Base-by-base conservation (phyloP, 1,140 invertebrate genomes). In the Sycophaga agraensis region DNA sequence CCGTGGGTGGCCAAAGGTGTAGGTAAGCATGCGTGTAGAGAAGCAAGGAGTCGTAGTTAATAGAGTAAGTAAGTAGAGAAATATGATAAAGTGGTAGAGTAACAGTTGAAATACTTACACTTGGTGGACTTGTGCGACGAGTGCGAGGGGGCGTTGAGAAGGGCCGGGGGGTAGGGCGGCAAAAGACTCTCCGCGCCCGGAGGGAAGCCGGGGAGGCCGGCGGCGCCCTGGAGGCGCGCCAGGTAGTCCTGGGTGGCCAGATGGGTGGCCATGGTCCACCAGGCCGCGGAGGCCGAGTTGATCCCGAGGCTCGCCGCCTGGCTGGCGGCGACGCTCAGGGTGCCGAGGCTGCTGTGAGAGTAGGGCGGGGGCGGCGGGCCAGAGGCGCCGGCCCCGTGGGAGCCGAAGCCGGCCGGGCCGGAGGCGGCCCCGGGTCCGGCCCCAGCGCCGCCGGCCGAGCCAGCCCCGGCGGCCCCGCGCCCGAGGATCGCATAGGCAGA, bases 261-360 rank as follows among this genome's bases (percentile, higher is more conserved):
- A 70, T 92, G 91, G 26, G 88, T 90, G 21, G 91, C 90, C 90
- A 93, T 92, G 21, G 88, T 89, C 90, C 90, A 93, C 91, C 91
- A 93, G 59, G 89, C 88, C 66, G 88, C 88, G 78, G 88, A 90
- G 85, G 80, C 57, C 75, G 79, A 68, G 68, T 78, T 81, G 37
- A 81, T 81, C 71, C 85, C 85, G 66, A 92, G 78, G 70, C 88
- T 90, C 34, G 90, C 89, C 26, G 90, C 90, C 78, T 91, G 90
- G 74, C 86, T 91, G 54, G 89, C 90, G 26, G 89, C 90, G 57
- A 90, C 89, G 61, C 88, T 88, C 64, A 91, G 84, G 40, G 89
- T 91, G 58, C 88, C 89, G 55, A 88, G 85, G 57, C 75, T 82
- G 77, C 76, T 82, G 35, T 71, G 81, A 65, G 73, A 82, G 65